A percentile compares a stretch with the other conserved stretches of the same genome.
phyloP scores from a whole-genome alignment of 2,113 vertebrate genomes.

The Tyto alba region DNA sequence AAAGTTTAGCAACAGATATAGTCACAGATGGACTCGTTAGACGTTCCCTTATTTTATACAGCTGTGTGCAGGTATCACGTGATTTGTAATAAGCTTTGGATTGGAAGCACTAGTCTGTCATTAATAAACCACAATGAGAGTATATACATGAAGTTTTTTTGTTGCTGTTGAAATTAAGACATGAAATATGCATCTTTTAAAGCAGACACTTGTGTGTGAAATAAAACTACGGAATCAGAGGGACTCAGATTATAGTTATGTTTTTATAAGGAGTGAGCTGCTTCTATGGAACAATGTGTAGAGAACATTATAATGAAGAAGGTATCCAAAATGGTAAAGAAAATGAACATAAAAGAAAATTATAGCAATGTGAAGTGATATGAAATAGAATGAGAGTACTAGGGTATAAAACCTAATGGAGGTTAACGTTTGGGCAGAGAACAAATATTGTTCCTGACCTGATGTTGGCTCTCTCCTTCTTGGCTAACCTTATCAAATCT shows the following conservation, averaged over 20 bases:
- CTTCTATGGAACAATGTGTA: neutral
- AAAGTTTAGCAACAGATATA: neutral
- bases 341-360: neutral
- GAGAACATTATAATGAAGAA: neutral
- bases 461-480: neutral
- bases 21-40: neutral
- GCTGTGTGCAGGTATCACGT: neutral
- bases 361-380: neutral
- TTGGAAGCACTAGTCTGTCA: neutral
- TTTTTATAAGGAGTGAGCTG: neutral
- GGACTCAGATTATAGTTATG: neutral
- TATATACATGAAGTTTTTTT: neutral
- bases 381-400: neutral
- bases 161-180: neutral
- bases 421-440: neutral
- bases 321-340: neutral
- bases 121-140: neutral
- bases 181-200: neutral
- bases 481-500: neutral
- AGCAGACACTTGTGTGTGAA: neutral
- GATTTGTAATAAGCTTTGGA: neutral
- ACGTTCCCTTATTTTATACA: neutral
- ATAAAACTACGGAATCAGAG: neutral
- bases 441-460: neutral
- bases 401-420: neutral